phyloP scores from a whole-genome alignment of 2,888 invertebrate species.

The Steinernema scapterisci region DNA sequence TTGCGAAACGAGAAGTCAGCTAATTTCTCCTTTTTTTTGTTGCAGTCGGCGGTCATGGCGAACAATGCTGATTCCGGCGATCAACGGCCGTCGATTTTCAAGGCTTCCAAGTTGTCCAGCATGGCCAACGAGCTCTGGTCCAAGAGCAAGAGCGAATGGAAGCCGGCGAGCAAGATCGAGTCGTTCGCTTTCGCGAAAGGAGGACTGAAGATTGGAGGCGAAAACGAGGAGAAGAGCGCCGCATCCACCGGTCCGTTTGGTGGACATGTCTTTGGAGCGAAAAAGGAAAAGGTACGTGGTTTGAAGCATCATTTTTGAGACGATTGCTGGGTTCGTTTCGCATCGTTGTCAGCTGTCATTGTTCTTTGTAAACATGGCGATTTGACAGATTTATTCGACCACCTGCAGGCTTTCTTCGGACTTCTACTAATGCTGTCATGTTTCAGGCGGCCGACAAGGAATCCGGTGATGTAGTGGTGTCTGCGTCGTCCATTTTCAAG shows the following conservation, averaged over 20 bases:
- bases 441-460: not conserved
- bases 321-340: too few species aligned
- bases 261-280: not conserved
- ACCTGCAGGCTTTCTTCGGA: too few species aligned
- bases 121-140: not conserved
- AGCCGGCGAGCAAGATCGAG: not conserved
- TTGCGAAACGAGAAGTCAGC: too few species aligned
- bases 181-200: not conserved
- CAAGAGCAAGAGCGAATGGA: not conserved
- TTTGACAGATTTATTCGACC: too few species aligned
- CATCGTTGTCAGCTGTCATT: too few species aligned
- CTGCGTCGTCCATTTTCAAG: not conserved
- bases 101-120: slow-evolving; percentile 9
- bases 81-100: not conserved
- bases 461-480: not conserved
- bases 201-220: not conserved
- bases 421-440: too few species aligned
- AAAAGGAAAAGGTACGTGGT: slow-evolving; percentile 5
- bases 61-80: not conserved
- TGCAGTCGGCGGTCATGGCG: not conserved
- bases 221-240: not conserved
- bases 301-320: too few species aligned
- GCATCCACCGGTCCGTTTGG: not conserved
- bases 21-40: too few species aligned
- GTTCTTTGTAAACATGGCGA: too few species aligned